A percentile compares a stretch with the other conserved stretches of the same genome.
These are phyloP conservation scores for Gallinago jamesoni DNA, from an alignment of 2,113 vertebrate genomes.

Conservation along the genomic window DNA sequence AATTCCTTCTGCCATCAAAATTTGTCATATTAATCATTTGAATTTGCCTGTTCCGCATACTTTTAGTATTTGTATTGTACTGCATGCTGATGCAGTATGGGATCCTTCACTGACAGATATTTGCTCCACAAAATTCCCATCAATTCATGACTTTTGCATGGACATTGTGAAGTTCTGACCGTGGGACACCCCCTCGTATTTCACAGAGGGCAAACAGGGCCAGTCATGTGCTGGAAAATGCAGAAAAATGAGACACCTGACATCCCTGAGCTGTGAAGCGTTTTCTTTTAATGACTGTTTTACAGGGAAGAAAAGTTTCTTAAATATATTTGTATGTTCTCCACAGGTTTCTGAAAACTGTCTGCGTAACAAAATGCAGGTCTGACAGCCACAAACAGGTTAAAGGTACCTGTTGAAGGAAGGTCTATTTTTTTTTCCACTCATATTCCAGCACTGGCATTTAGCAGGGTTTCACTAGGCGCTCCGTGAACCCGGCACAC, in stretches of 20 bases:
- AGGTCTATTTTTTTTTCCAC: not conserved
- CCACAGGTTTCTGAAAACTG: not conserved
- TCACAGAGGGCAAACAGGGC: not conserved
- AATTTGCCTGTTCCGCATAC: not conserved
- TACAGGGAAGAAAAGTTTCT: accelerated
- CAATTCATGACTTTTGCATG: not conserved
- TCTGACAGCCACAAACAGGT: not conserved
- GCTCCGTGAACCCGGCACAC: not conserved
- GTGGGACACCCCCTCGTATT: not conserved
- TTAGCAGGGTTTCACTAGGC: not conserved
- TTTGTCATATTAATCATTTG: not conserved
- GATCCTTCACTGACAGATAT: not conserved
- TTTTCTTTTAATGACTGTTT: not conserved
- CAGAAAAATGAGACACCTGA: not conserved
- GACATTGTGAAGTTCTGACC: not conserved
- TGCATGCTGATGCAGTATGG: not conserved
- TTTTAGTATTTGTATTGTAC: not conserved
- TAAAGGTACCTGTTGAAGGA: not conserved
- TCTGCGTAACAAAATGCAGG: not conserved
- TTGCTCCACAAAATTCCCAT: not conserved
- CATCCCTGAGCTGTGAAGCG: not conserved
- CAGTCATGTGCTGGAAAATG: not conserved
- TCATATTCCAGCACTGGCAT: not conserved
- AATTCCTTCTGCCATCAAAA: not conserved
- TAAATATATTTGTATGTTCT: not conserved